Conservation (phyloP, 1,140 invertebrate species). For the Lethrus apterus region DNA sequence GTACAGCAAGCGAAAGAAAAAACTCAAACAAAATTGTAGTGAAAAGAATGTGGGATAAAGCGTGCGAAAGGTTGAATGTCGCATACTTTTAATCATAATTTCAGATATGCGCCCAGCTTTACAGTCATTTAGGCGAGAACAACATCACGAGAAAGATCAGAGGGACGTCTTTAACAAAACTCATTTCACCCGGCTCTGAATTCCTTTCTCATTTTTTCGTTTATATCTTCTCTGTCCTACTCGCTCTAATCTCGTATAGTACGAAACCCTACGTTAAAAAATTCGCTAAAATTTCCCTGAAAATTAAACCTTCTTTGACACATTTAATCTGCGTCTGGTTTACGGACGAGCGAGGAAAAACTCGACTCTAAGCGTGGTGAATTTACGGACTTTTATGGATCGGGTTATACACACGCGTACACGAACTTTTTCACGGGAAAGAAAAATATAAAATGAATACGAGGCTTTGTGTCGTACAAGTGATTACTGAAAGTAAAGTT, state of each 20-base stretch:
- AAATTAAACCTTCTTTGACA: conserved; percentile 39
- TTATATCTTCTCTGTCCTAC: not conserved
- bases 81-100: conserved; percentile 35
- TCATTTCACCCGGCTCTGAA: conserved; percentile 24
- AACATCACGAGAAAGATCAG: conserved; percentile 29
- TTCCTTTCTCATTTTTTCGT: conserved; percentile 2
- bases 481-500: too few species aligned
- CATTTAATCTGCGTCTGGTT: conserved; percentile 30
- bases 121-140: conserved; percentile 34
- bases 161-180: conserved; percentile 31
- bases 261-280: conserved; percentile 34
- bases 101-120: conserved; percentile 21
- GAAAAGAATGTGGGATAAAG: conserved; percentile 1
- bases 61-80: conserved; percentile 9
- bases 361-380: too few species aligned
- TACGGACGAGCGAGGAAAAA: too few species aligned
- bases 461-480: too few species aligned
- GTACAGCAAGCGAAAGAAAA: too few species aligned
- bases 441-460: too few species aligned
- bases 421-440: too few species aligned
- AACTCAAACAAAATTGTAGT: too few species aligned
- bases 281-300: conserved; percentile 38
- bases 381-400: too few species aligned
- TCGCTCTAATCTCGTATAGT: conserved; percentile 9
- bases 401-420: too few species aligned